Base-by-base conservation (phyloP, 2,113 vertebrate genomes). In the Pristiophorus japonicus region DNA sequence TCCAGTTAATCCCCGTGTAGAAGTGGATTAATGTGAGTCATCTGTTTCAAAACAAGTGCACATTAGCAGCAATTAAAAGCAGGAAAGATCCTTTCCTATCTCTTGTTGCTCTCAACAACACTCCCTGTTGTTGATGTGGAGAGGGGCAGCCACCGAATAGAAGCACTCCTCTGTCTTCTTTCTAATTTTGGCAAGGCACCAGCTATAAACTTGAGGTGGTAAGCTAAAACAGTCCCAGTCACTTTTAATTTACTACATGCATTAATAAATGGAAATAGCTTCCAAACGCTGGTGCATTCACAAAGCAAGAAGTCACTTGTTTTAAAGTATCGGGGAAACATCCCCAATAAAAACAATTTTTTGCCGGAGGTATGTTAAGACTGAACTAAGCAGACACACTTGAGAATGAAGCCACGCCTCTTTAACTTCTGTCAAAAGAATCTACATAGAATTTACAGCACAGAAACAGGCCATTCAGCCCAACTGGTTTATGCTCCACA, bases 61-160 rank as follows among this genome's bases (percentile, higher is more conserved):
- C 88, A 92, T 92, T 92, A 38, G 59, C 59, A 92, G 59, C 88
- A 92, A 92, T 92, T 92, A 92, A 92, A 88, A 92, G 62, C 88
- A 92, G 88, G 88, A 92, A 92, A 20, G 59, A 92, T 22, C 88
- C 88, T 65, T 92, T 92, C 88, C 59, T n/a, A 38, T 38, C 59
- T 63, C 88, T 24, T 59, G 51, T 92, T 22, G 88, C 59, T 63
- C 59, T 34, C 59, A 92, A 63, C 88, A 63, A 92, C 88, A 63
- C n/a, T 38, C 59, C 38, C 62, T 63, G 88, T 65, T 92, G 12
- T 7, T 55, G 87, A 18, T 59, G 87, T 34, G 27, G 51, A n/a
- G 47, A 63, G 88, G 34, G 38, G 14, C 59, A 92, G 59, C 42
- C 30, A 92, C 34, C 18, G 16, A 92, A 38, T 20, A 22, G n/a